Base-by-base conservation (phyloP, 1,140 invertebrate species). In the Drosophila saltans region DNA sequence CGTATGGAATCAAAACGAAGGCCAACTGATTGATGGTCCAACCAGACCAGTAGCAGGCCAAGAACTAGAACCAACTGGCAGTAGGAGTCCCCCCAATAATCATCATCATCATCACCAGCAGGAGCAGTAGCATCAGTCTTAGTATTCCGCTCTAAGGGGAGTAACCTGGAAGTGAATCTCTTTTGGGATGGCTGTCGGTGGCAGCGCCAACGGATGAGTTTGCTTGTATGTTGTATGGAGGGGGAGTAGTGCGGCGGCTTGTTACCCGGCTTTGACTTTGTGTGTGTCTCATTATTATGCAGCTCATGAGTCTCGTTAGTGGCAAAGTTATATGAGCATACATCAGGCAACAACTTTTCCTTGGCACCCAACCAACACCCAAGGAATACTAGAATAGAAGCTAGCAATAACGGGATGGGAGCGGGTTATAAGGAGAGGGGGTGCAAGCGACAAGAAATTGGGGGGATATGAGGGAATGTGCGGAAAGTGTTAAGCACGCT, bases 281-380 rank as follows among this genome's bases (percentile, higher is more conserved):
- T 63, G 21, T 52, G 45, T 36, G 69, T 58, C 81, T 86, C 83
- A 88, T 86, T 86, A 80, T 73, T 88, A 86, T 86, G 82, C 82
- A 86, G 76, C 83, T 86, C 83, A 88, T 88, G 82, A 83, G 82
- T 86, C 83, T 88, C 83, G 82, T 86, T 86, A 86, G 82, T 88
- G 82, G 82, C 83, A 86, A 88, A 86, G 82, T 88, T 88, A 88
- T 86, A 88, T 88, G 82, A 88, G 82, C 82, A 86, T 88, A 86
- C 82, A 86, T 88, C 82, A 86, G 83, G 80, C 82, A 86, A 28
- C 76, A 86, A 86, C 80, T 86, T 86, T 86, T 80, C 33, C 33
- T 10, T 10, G 45, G 45, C 45, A 10, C 45, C 45, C 45, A 52
- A 52, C 45, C 83, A 85, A 85, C 82, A 85, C 79, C 81, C 73